Conservation (phyloP, 1,140 invertebrate genomes). For the Trachelipus rathkii region DNA sequence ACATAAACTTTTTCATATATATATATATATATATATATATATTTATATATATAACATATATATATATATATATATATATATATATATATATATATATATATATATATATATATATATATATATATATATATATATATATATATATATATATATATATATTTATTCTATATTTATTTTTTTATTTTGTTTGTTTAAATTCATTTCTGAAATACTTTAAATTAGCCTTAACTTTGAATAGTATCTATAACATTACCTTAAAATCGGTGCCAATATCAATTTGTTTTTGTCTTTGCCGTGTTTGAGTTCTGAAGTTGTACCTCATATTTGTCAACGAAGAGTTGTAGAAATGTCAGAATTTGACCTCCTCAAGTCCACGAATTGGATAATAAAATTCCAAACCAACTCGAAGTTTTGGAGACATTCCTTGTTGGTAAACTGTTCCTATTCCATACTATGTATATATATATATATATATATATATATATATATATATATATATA, state of each 20-base stretch:
- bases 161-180: too few relatives aligned
- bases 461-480: neutral
- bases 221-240: too few relatives aligned
- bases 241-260: neutral
- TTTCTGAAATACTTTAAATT: neutral
- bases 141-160: too few relatives aligned
- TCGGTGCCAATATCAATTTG: neutral
- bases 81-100: conserved; percentile 15
- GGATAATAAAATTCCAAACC: neutral
- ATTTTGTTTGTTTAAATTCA: neutral
- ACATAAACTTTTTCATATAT: too few relatives aligned
- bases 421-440: neutral
- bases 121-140: conserved; percentile 15
- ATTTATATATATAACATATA: too few relatives aligned
- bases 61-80: too few relatives aligned
- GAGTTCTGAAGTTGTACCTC: neutral
- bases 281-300: neutral
- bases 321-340: neutral
- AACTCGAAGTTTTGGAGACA: neutral
- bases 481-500: neutral
- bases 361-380: neutral
- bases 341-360: neutral
- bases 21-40: too few relatives aligned
- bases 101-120: conserved; percentile 13
- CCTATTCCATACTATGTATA: neutral